Base-by-base conservation (phyloP, 1,140 invertebrate genomes). In the Myzus persicae region DNA sequence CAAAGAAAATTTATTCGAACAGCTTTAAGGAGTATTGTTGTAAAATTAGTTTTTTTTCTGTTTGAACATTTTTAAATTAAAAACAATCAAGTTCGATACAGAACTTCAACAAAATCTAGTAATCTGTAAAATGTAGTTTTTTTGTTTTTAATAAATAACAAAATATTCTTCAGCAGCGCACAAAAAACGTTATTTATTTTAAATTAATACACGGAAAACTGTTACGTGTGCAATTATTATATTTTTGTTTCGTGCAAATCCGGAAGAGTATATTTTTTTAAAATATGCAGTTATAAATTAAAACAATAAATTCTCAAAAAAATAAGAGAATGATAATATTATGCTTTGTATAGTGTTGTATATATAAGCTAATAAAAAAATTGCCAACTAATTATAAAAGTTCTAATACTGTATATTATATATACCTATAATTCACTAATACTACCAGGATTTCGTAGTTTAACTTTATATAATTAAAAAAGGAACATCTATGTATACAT, bases 11-110 rank as follows among this genome's bases (percentile, higher is more conserved):
- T 38, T 82, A 38, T 82, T 40, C 18, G 7, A 82, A 82, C 59
- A n/a, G 59, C 31, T 18, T 24, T 76, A 76, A 76, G 14, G 11
- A 76, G 31, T 76, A n/a, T 36, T 76, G 59, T 76, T 76, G 31
- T 76, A 76, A 76, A 76, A 76, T 76, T 20, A 76, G 11, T 76
- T 67, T 76, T 76, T 67, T 76, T 76, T n/a, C n/a, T 76, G 59
- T n/a, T 76, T 36, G 59, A 76, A 76, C n/a, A 76, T 76, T 76
- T 76, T 76, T 76, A 76, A 76, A 76, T n/a, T 76, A 36, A n/a
- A 76, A 36, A 36, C 59, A 76, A n/a, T 76, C 59, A 76, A 76
- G n/a, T 36, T 76, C 59, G 22, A 76, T 76, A 18, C 31, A n/a
- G 11, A 76, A 76, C 14, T 76, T 76, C 4, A n/a, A 14, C n/a